Conservation (phyloP, 2,113 vertebrate species). For the Megalops atlanticus region DNA sequence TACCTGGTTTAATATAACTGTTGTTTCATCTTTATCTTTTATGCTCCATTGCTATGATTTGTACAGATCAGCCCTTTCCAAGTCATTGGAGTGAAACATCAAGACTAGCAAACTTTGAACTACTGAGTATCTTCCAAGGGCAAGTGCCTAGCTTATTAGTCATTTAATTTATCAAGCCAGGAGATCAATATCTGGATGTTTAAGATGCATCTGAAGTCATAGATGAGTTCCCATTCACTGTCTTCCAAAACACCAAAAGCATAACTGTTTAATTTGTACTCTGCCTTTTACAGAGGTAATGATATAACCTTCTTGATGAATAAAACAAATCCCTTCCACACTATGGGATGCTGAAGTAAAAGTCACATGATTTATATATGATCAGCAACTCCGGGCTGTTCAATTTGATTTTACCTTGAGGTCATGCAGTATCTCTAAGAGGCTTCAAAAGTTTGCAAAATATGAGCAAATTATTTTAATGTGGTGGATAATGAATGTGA, state of each 20-base stretch:
- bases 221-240: neutral
- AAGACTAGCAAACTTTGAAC: neutral
- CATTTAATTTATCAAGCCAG: neutral
- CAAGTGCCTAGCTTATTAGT: neutral
- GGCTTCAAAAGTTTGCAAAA: too few relatives aligned
- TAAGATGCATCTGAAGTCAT: neutral
- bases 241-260: neutral
- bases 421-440: neutral
- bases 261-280: too few relatives aligned
- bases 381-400: neutral
- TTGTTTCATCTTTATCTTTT: neutral
- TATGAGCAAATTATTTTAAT: too few relatives aligned
- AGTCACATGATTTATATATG: neutral
- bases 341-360: neutral
- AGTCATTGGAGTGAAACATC: conserved; percentile 1
- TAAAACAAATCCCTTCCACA: neutral
- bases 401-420: neutral
- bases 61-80: neutral
- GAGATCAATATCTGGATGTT: conserved; percentile 11
- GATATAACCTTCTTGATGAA: neutral
- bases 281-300: neutral
- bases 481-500: too few relatives aligned
- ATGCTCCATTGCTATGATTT: neutral
- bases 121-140: neutral
- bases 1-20: neutral